Conservation (phyloP, 2,113 vertebrate species). For the Tor tambroides region DNA sequence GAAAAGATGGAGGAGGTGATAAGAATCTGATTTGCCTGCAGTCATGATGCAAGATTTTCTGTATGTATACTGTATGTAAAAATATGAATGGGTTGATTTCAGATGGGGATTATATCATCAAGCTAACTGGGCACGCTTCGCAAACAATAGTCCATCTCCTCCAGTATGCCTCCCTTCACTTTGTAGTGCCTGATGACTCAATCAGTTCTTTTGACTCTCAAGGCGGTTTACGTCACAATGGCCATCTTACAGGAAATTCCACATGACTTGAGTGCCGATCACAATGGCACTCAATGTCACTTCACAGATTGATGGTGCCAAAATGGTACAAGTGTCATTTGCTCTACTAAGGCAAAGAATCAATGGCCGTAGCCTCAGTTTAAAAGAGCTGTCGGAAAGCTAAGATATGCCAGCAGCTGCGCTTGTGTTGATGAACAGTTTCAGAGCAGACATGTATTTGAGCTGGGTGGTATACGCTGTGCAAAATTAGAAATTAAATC, state of each 20-base stretch:
- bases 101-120: background rate
- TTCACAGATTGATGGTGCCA: slow-evolving; percentile 37
- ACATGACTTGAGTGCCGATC: slow-evolving; percentile 71
- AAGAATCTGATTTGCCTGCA: background rate
- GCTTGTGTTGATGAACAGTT: background rate
- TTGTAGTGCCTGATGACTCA: slow-evolving; percentile 73
- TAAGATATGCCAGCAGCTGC: background rate
- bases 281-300: slow-evolving; percentile 72
- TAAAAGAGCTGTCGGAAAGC: background rate
- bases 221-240: slow-evolving; percentile 72
- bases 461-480: background rate
- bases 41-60: background rate
- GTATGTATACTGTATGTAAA: background rate
- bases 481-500: background rate
- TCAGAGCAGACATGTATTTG: background rate
- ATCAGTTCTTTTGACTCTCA: slow-evolving; percentile 67
- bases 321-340: background rate
- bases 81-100: background rate
- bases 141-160: slow-evolving; percentile 48
- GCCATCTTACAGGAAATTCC: slow-evolving; percentile 80
- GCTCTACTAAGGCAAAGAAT: background rate
- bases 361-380: background rate
- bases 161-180: slow-evolving; percentile 58
- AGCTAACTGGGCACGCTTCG: slow-evolving; percentile 15
- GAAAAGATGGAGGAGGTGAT: background rate